These are phyloP conservation scores for Aulostomus chinensis DNA, from an alignment of 2,797 vertebrate species.

Conservation along the genomic window DNA sequence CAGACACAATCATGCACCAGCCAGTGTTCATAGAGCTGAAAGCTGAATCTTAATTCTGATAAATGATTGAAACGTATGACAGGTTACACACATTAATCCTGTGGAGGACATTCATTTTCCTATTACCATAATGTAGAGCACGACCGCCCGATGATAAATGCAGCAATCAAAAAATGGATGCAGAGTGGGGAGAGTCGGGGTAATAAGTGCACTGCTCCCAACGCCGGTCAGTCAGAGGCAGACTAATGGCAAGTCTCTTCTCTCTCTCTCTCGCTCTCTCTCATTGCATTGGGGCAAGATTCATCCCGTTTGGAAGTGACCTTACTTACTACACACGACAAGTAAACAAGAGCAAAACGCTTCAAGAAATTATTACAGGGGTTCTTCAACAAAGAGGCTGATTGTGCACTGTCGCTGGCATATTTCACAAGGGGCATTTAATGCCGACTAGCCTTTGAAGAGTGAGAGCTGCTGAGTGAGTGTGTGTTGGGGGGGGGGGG, in stretches of 20 bases:
- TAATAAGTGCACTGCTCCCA: constrained; percentile 73
- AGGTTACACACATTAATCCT: constrained; percentile 81
- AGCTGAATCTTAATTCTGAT: constrained; percentile 77
- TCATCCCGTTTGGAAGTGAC: constrained; percentile 32
- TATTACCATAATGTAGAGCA: constrained; percentile 81
- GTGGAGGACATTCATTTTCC: constrained; percentile 80
- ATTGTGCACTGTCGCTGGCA: constrained; percentile 70
- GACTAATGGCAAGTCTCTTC: constrained; percentile 47
- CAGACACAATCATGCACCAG: constrained; percentile 54
- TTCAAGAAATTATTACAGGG: constrained; percentile 54
- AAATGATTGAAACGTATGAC: constrained; percentile 82
- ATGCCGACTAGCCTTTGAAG: constrained; percentile 75
- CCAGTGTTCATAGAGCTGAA: constrained; percentile 52
- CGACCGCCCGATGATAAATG: constrained; percentile 76
- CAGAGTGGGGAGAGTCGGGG: constrained; percentile 70
- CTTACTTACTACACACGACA: constrained; percentile 34
- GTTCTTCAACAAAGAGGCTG: constrained; percentile 55
- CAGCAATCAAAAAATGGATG: constrained; percentile 80
- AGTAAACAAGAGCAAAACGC: constrained; percentile 51
- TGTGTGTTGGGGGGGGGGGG: constrained; percentile 42
- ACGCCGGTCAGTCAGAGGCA: constrained; percentile 63
- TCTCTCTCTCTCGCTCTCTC: too few relatives aligned
- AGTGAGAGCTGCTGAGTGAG: constrained; percentile 67
- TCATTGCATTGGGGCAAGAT: constrained; percentile 12
- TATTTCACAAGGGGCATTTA: constrained; percentile 74